phyloP scores from a whole-genome alignment of 2,113 vertebrate genomes.

The Spermophilus dauricus region DNA sequence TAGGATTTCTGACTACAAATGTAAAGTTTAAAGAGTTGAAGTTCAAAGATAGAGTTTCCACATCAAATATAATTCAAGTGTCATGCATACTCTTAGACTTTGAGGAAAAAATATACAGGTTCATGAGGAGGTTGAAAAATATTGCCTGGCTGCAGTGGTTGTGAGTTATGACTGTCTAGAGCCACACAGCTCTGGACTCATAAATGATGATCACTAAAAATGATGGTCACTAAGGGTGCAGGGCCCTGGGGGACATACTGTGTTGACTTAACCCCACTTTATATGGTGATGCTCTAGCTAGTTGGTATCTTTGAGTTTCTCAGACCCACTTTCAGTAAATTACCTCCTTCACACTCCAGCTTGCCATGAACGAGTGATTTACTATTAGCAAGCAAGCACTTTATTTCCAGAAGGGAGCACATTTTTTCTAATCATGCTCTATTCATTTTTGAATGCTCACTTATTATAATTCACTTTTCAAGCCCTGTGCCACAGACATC shows the following conservation, averaged over 20 bases:
- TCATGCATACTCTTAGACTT: not conserved
- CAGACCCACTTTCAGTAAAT: conserved; percentile 34
- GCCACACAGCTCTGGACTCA: not conserved
- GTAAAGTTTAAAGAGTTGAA: conserved; percentile 48
- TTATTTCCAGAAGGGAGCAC: conserved; percentile 57
- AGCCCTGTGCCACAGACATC: not conserved
- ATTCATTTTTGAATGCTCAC: conserved; percentile 64
- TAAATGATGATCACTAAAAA: conserved; percentile 16
- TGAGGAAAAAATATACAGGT: conserved; percentile 8
- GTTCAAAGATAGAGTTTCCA: conserved; percentile 58
- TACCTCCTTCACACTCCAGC: conserved; percentile 31
- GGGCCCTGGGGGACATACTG: not conserved
- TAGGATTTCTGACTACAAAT: conserved; percentile 34
- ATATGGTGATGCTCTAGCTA: not conserved
- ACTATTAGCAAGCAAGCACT: conserved; percentile 41
- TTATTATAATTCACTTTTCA: conserved; percentile 72
- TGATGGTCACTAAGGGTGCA: not conserved
- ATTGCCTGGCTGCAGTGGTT: not conserved
- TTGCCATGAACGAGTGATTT: conserved; percentile 59
- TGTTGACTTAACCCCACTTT: conserved; percentile 41
- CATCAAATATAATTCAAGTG: conserved; percentile 42
- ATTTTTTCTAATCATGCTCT: conserved; percentile 66
- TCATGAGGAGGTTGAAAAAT: conserved; percentile 53
- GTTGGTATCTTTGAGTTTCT: conserved; percentile 42
- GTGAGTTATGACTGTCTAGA: conserved; percentile 27